phyloP scores from a whole-genome alignment of 2,113 vertebrate species.

The Azemiops feae region DNA sequence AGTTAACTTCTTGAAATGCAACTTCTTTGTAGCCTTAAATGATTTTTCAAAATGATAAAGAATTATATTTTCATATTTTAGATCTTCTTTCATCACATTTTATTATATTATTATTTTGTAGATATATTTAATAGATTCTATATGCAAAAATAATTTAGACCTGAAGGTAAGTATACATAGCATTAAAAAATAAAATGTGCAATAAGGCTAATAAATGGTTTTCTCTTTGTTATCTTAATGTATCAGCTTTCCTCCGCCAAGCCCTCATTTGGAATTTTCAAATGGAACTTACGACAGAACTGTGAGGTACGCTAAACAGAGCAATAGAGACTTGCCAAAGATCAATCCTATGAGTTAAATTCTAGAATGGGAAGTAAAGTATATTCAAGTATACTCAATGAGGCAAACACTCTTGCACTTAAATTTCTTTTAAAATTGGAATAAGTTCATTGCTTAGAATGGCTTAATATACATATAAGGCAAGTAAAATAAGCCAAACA shows the following conservation, averaged over 20 bases:
- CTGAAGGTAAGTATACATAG: neutral
- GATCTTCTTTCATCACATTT: constrained; percentile 27
- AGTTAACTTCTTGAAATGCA: constrained; percentile 35
- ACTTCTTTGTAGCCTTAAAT: constrained; percentile 38
- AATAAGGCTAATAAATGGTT: neutral
- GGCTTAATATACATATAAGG: neutral
- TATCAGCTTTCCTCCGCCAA: neutral
- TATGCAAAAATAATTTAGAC: neutral
- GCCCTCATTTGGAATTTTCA: neutral
- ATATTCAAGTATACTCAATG: neutral
- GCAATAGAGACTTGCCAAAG: neutral
- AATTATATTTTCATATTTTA: constrained; percentile 6
- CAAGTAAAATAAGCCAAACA: neutral
- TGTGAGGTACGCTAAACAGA: neutral
- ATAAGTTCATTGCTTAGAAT: neutral
- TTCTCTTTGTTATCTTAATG: neutral
- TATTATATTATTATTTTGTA: neutral
- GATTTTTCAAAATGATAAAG: constrained; percentile 42
- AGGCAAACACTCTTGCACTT: neutral
- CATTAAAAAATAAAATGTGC: neutral
- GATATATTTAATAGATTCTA: neutral
- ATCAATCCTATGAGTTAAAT: neutral
- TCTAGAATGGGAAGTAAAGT: neutral
- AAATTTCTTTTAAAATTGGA: neutral
- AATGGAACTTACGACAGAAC: neutral